Evolutionary conservation across 2,888 invertebrate species (phyloP).

Genomic region (Pomacea canaliculata): DNA sequence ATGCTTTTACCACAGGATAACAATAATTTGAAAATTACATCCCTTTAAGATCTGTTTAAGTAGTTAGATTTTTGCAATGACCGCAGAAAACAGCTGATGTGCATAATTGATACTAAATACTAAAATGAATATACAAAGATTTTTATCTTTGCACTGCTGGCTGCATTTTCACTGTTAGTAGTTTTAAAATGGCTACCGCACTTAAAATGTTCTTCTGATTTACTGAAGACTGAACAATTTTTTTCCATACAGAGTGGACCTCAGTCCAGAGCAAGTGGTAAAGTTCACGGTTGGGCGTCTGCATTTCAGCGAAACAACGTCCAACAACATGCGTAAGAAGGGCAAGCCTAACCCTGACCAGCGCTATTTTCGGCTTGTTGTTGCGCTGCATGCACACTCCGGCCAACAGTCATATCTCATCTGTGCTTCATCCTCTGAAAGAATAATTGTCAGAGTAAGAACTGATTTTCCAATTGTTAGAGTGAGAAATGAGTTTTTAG

Average conservation of each 20-base stretch:
- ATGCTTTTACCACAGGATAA: too few relatives aligned
- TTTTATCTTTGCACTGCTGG: too few relatives aligned
- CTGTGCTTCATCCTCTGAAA: constrained; percentile 90
- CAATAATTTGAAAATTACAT: too few relatives aligned
- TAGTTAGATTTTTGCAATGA: too few relatives aligned
- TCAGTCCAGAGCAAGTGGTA: constrained; percentile 77
- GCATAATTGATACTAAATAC: too few relatives aligned
- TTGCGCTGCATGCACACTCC: constrained; percentile 90
- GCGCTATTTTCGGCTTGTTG: constrained; percentile 94
- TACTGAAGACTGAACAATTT: background rate
- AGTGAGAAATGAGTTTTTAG: background rate
- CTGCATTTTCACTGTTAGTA: too few relatives aligned
- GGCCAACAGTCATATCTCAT: constrained; percentile 77
- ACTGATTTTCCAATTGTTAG: background rate
- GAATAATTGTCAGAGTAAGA: constrained; percentile 94
- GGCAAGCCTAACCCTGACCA: constrained; percentile 99
- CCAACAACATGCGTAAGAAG: constrained; percentile 99
- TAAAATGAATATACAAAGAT: too few relatives aligned
- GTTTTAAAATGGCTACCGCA: too few relatives aligned
- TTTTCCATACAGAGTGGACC: constrained; percentile 70
- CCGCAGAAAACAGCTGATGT: too few relatives aligned
- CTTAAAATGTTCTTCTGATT: too few relatives aligned
- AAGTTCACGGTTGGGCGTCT: constrained; percentile 88
- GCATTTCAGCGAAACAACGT: constrained; percentile 98
- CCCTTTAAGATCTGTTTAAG: too few relatives aligned